These are phyloP conservation scores for Litocranius walleri DNA, from an alignment of 2,113 vertebrate genomes.

Conservation along the genomic window DNA sequence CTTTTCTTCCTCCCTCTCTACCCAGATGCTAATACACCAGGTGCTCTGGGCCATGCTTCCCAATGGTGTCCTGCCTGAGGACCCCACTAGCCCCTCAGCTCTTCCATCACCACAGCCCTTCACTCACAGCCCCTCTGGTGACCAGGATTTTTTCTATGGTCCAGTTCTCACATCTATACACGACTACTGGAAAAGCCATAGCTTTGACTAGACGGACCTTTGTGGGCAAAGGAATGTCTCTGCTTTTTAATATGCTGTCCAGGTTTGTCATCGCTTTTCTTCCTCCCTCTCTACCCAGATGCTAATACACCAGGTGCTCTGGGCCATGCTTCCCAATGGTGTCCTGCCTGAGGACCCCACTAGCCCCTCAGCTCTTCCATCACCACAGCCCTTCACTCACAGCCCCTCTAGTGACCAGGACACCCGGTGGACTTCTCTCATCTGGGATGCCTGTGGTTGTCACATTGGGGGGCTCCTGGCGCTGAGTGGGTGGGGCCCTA, in stretches of 20 bases:
- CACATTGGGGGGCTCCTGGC: not conserved
- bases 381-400: not conserved
- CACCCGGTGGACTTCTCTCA: not conserved
- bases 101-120: not conserved
- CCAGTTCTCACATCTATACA: not conserved
- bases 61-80: not conserved
- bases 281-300: not conserved
- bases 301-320: not conserved
- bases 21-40: fast-evolving
- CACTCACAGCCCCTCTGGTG: not conserved
- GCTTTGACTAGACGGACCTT: not conserved
- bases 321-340: not conserved
- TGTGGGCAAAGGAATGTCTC: not conserved
- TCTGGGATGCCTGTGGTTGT: not conserved
- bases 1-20: not conserved
- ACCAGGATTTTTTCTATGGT: not conserved
- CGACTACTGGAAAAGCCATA: not conserved
- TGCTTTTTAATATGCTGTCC: not conserved
- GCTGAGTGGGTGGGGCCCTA: not conserved
- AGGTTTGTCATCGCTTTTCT: not conserved
- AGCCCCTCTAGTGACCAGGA: not conserved
- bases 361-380: not conserved
- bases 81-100: not conserved
- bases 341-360: not conserved
- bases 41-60: not conserved